phyloP scores from a whole-genome alignment of 2,113 vertebrate species.

The Cebus imitator region DNA sequence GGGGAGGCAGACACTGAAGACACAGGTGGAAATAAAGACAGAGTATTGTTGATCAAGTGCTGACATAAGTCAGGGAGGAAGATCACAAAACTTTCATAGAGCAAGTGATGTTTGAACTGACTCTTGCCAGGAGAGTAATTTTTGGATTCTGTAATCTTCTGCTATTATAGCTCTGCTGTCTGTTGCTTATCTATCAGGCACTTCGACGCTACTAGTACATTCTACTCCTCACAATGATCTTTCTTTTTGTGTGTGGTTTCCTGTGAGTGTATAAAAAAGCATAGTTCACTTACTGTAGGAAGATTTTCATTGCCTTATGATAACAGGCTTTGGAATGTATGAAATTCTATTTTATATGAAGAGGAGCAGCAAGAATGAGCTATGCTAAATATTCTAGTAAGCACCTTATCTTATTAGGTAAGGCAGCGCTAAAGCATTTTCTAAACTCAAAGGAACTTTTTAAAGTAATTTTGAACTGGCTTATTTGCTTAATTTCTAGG shows the following conservation, averaged over 20 bases:
- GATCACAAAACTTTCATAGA: background rate
- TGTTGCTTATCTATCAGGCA: background rate
- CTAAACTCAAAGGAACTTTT: background rate
- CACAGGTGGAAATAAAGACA: background rate
- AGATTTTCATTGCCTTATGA: background rate
- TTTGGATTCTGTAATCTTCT: background rate
- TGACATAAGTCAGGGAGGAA: background rate
- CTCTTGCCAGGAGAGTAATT: background rate
- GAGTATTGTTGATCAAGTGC: background rate
- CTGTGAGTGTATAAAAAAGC: background rate
- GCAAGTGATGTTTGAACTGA: background rate
- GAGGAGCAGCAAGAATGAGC: background rate
- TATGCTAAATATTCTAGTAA: background rate
- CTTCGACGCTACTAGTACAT: background rate
- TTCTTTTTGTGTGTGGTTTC: background rate
- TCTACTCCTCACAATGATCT: background rate
- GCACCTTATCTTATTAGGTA: background rate
- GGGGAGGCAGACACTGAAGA: background rate
- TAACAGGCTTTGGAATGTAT: background rate
- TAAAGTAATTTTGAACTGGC: background rate
- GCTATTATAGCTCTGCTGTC: background rate
- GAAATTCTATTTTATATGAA: background rate
- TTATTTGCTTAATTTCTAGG: background rate
- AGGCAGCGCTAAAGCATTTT: background rate
- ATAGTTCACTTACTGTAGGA: background rate